Evolutionary conservation across 2,888 invertebrate genomes (phyloP).

Genomic region (Eueremaeus valkanovi): DNA sequence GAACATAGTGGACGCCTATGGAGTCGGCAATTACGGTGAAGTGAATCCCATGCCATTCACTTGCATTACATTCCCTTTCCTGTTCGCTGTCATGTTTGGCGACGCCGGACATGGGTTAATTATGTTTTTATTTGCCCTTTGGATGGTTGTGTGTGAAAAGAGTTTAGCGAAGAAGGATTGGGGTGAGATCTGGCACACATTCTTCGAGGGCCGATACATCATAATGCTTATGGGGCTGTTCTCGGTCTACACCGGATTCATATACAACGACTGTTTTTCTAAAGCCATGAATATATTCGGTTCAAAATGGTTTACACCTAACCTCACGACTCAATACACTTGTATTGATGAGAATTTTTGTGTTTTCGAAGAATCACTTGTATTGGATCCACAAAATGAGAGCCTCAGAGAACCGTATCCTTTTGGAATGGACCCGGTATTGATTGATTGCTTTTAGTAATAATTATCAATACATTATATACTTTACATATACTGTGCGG

Average conservation of each 20-base stretch:
- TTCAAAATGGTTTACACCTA: conserved; percentile 67
- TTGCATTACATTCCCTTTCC: conserved; percentile 93
- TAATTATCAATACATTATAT: too few relatives aligned
- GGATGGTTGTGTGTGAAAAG: conserved; percentile 94
- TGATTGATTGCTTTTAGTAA: neutral
- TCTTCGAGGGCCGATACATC: conserved; percentile 96
- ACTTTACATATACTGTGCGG: too few relatives aligned
- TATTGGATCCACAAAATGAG: too few relatives aligned
- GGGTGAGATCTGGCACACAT: conserved; percentile 96
- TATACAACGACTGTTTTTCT: conserved; percentile 97
- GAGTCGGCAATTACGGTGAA: conserved; percentile 90
- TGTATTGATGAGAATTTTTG: too few relatives aligned
- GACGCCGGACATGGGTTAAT: conserved; percentile 90
- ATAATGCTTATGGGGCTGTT: conserved; percentile 95
- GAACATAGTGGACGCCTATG: conserved; percentile 90
- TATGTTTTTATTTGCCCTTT: conserved; percentile 84
- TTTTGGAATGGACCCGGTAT: conserved; percentile 73
- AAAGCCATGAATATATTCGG: conserved; percentile 93
- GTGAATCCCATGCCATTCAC: conserved; percentile 97
- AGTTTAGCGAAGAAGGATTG: conserved; percentile 79
- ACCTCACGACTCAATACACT: neutral
- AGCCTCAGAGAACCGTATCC: conserved; percentile 65
- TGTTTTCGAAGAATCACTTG: too few relatives aligned
- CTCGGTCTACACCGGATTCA: conserved; percentile 95
- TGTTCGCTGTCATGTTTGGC: conserved; percentile 99